These are phyloP conservation scores for Tetheella fluctuosa DNA, from an alignment of 2,888 invertebrate genomes.

Conservation along the genomic window DNA sequence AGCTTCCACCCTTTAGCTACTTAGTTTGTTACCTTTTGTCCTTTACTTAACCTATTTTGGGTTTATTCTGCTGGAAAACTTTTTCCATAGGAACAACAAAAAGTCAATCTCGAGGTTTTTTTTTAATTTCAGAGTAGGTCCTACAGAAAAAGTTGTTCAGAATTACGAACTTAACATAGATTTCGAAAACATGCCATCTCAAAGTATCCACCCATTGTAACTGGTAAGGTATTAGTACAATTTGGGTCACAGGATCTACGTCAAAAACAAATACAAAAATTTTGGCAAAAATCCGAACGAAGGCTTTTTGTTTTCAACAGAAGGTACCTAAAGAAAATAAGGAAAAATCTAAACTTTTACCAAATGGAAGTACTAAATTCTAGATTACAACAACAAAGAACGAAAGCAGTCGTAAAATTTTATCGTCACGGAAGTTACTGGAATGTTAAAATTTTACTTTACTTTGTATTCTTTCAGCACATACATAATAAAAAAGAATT, in stretches of 20 bases:
- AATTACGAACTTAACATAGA: too few species aligned
- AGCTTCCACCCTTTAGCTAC: constrained; percentile 22
- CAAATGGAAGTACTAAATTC: constrained; percentile 4
- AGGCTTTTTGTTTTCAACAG: neutral
- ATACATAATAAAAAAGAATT: neutral
- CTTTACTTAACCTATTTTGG: neutral
- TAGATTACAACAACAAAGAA: constrained; percentile 5
- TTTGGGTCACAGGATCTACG: too few species aligned
- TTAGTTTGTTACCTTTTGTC: constrained; percentile 25
- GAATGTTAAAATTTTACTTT: neutral
- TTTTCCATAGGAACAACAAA: too few species aligned
- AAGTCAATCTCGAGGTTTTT: too few species aligned
- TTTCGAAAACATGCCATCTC: too few species aligned
- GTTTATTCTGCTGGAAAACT: too few species aligned
- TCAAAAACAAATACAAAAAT: neutral
- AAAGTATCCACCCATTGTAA: too few species aligned
- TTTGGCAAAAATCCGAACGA: neutral
- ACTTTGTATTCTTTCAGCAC: constrained; percentile 4
- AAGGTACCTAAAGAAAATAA: neutral
- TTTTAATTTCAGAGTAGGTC: too few species aligned
- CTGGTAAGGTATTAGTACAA: too few species aligned
- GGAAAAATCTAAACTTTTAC: neutral
- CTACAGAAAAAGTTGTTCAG: too few species aligned
- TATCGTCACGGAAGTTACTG: constrained; percentile 11
- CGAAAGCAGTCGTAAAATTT: constrained; percentile 12